A percentile compares a stretch with the other conserved stretches of the same genome.
Conservation (phyloP, 1,140 invertebrate species). For the Varroa destructor region DNA sequence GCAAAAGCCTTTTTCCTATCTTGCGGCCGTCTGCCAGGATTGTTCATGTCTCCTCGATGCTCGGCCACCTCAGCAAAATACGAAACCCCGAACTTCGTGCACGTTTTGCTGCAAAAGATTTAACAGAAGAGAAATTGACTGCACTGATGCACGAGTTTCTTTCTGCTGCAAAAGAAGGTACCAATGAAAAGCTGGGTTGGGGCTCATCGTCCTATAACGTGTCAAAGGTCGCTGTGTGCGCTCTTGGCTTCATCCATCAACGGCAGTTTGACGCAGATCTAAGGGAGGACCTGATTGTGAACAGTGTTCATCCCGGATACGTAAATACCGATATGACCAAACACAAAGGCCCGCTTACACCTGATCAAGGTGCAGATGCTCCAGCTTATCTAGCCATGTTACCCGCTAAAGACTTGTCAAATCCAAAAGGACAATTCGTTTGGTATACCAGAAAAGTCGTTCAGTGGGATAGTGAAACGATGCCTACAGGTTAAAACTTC, state of each 20-base stretch:
- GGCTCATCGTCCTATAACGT: slow-evolving; percentile 49
- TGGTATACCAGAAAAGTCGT: slow-evolving; percentile 41
- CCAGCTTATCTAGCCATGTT: slow-evolving; percentile 45
- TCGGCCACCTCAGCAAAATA: slow-evolving; percentile 40
- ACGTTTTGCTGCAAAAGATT: slow-evolving; percentile 43
- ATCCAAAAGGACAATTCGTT: slow-evolving; percentile 44
- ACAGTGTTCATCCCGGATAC: slow-evolving; percentile 50
- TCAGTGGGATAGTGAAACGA: slow-evolving; percentile 38
- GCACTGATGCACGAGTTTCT: slow-evolving; percentile 55
- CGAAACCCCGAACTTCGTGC: slow-evolving; percentile 41
- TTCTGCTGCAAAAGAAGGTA: slow-evolving; percentile 45
- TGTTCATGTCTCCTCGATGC: slow-evolving; percentile 57
- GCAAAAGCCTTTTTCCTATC: slow-evolving; percentile 54
- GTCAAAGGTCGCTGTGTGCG: slow-evolving; percentile 53
- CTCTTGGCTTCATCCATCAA: slow-evolving; percentile 52
- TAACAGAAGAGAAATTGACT: slow-evolving; percentile 48
- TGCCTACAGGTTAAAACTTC: not conserved
- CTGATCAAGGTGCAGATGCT: slow-evolving; percentile 48
- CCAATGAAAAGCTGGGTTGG: slow-evolving; percentile 48
- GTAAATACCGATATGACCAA: slow-evolving; percentile 60
- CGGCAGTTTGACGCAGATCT: slow-evolving; percentile 46
- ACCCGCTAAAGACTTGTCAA: slow-evolving; percentile 39
- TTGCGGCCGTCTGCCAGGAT: slow-evolving; percentile 54
- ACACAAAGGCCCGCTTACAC: slow-evolving; percentile 52
- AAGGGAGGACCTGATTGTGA: slow-evolving; percentile 47